Percentiles rank a stretch among this genome's conserved stretches.
Conservation (phyloP, 2,888 invertebrate genomes). For the Drosophila colorata region DNA sequence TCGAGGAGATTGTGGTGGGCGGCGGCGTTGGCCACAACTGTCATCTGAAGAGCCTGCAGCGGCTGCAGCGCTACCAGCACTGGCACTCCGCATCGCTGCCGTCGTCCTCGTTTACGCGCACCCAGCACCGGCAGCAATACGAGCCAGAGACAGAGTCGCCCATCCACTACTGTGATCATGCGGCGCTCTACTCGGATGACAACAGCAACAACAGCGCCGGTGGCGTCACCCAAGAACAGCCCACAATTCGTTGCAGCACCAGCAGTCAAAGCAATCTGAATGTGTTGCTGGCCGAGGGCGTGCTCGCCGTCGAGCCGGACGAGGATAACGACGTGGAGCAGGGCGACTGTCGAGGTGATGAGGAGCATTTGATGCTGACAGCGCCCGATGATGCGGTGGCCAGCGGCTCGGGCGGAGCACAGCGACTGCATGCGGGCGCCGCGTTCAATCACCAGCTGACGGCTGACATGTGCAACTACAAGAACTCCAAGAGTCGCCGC, state of each 20-base stretch:
- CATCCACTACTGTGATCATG: conserved; percentile 85
- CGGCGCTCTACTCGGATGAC: conserved; percentile 83
- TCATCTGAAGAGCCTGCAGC: conserved; percentile 57
- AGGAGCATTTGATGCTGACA: conserved; percentile 25
- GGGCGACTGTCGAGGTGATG: conserved; percentile 29
- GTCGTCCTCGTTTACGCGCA: conserved; percentile 45
- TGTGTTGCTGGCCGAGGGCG: conserved; percentile 59
- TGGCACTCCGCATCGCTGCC: conserved; percentile 61
- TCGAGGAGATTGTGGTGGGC: conserved; percentile 85
- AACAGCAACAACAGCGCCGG: conserved; percentile 60
- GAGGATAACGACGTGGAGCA: conserved; percentile 22
- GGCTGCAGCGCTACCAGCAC: conserved; percentile 60
- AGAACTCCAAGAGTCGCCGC: conserved; percentile 85
- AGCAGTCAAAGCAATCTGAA: conserved; percentile 77
- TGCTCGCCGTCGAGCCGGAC: conserved; percentile 22
- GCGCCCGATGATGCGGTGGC: conserved; percentile 57
- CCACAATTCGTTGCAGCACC: conserved; percentile 65
- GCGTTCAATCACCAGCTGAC: conserved; percentile 84
- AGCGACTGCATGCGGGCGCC: conserved; percentile 55
- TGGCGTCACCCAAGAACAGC: conserved; percentile 57
- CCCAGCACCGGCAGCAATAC: conserved; percentile 74
- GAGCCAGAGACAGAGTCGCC: conserved; percentile 83
- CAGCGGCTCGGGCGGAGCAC: conserved; percentile 58
- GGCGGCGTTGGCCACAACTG: conserved; percentile 57
- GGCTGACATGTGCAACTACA: conserved; percentile 84